Percentiles rank a stretch among this genome's conserved stretches.
Conservation (phyloP, 2,797 vertebrate genomes). For the Heterohyrax brucei region DNA sequence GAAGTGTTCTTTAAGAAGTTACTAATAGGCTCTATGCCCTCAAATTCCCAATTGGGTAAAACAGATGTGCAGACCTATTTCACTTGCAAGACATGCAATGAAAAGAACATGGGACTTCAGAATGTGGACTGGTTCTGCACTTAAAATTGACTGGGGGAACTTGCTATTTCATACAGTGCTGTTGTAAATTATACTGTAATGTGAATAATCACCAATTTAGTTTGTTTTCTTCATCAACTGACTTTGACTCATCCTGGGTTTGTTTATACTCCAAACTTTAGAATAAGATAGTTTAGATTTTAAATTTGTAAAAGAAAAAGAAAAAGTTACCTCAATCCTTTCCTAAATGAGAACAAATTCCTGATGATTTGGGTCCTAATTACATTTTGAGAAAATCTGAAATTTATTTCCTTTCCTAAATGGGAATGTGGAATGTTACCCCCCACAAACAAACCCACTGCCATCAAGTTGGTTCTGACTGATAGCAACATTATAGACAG, state of each 20-base stretch:
- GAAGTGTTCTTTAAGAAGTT: background rate
- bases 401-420: slow-evolving; percentile 24
- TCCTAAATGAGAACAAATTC: slow-evolving; percentile 61
- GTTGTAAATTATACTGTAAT: background rate
- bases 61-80: slow-evolving; percentile 26
- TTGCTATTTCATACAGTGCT: slow-evolving; percentile 23
- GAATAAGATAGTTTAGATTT: slow-evolving; percentile 28
- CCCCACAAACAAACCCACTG: too few relatives aligned
- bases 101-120: slow-evolving; percentile 31
- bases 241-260: slow-evolving; percentile 41
- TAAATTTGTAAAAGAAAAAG: slow-evolving; percentile 41
- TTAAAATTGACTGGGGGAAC: slow-evolving; percentile 6
- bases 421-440: slow-evolving; percentile 14
- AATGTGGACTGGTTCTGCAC: background rate
- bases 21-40: background rate
- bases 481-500: too few relatives aligned
- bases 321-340: slow-evolving; percentile 22
- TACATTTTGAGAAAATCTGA: slow-evolving; percentile 49
- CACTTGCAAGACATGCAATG: background rate
- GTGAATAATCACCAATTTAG: background rate
- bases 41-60: slow-evolving; percentile 36
- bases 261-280: slow-evolving; percentile 38
- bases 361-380: slow-evolving; percentile 8
- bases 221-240: slow-evolving; percentile 58
- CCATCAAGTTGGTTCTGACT: too few relatives aligned